Base-by-base conservation (phyloP, 2,113 vertebrate genomes). In the Gymnobelideus leadbeateri region DNA sequence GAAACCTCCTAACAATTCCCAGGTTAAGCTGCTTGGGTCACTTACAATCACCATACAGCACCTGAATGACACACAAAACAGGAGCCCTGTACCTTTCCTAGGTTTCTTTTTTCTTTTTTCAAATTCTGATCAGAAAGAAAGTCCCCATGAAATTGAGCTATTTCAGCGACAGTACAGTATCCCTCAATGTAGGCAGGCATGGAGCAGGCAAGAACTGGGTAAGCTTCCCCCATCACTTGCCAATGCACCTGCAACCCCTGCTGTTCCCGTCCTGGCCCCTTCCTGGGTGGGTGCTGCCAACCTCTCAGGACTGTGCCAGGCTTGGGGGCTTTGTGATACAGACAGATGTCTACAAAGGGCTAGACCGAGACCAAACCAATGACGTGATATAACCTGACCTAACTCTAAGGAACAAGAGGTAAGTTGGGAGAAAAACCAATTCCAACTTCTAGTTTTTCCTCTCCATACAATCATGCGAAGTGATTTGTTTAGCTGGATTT, bases 171-270 rank as follows among this genome's bases (percentile, higher is more conserved):
- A 61, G 95, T 96, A 96, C 28, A 89, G 97, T 46, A 97, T 49
- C 93, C 91, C 68, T 91, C 46, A 97, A 97, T 0, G 0, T 95
- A 97, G 98, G 98, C 98, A 98, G 98, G 97, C 91, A 0, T 0
- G 0, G 97, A 0, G 94, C 47, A n/a, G 95, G 98, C 97, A 61
- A 95, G 91, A 97, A 94, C 96, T 0, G 2, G 0, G 7, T 3
- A 0, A 31, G 51, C 96, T 57, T 37, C 89, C 2, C 95, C 0
- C 0, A 0, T 14, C 53, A 28, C 14, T 54, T 98, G 99, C 99
- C 99, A 99, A 89, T 2, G 98, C 99, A 99, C 98, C 98, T 99
- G 99, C 99, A 98, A 92, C 95, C 98, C 98, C 95, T 37, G 26
- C 96, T 26, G 97, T 97, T 98, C 98, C 98, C 98, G 98, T 91